phyloP scores from a whole-genome alignment of 2,888 invertebrate genomes.

The Asteroscopus sphinx region DNA sequence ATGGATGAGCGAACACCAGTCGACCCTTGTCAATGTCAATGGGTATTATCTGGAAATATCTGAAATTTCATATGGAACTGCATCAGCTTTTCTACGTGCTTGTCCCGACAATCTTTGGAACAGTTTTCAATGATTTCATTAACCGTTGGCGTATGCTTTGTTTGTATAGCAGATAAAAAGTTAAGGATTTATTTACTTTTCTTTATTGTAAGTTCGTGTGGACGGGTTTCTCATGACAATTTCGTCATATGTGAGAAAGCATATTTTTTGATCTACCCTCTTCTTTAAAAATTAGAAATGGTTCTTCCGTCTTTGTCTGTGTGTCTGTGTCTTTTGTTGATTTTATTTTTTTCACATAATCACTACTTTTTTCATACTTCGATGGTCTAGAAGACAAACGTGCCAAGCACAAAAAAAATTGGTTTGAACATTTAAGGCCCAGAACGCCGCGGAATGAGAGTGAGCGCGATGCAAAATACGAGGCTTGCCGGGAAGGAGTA shows the following conservation, averaged over 20 bases:
- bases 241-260: not conserved
- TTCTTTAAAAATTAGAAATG: too few species aligned
- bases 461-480: too few species aligned
- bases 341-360: too few species aligned
- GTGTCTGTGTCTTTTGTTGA: too few species aligned
- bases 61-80: conserved; percentile 82
- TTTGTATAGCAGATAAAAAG: conserved; percentile 38
- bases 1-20: conserved; percentile 75
- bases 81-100: conserved; percentile 64
- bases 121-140: conserved; percentile 52
- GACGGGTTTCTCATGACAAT: conserved; percentile 35
- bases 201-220: conserved; percentile 21
- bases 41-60: conserved; percentile 82
- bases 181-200: conserved; percentile 42
- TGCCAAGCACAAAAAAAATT: too few species aligned
- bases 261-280: too few species aligned
- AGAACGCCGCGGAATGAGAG: too few species aligned
- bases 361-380: too few species aligned
- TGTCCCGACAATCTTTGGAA: conserved; percentile 39
- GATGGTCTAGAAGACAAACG: too few species aligned
- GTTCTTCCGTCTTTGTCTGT: too few species aligned
- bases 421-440: too few species aligned
- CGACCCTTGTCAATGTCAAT: conserved; percentile 86
- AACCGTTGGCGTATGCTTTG: conserved; percentile 43
- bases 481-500: too few species aligned